Percentiles rank a stretch among this genome's conserved stretches.
Conservation (phyloP, 2,888 invertebrate species). For the Protula sp. region DNA sequence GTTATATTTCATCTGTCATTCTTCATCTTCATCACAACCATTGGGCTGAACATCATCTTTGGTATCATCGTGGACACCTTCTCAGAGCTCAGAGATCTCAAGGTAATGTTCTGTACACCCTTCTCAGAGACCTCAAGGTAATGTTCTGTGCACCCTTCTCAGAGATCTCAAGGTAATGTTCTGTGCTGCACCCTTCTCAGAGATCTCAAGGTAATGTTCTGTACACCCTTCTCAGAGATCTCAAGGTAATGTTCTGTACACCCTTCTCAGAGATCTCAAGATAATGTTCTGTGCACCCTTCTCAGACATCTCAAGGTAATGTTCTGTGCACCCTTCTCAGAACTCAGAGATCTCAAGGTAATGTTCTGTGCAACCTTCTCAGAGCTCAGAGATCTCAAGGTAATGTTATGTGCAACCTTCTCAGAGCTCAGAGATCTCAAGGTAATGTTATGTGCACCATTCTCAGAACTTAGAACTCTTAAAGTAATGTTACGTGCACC, state of each 20-base stretch:
- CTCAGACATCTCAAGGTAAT: no score
- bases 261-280: no score
- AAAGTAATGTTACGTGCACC: neutral
- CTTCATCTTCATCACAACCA: slow-evolving; percentile 55
- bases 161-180: slow-evolving; percentile 24
- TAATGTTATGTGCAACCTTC: slow-evolving; percentile 16
- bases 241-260: slow-evolving; percentile 41
- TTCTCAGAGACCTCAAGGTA: slow-evolving; percentile 35
- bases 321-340: no score
- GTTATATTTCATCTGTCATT: slow-evolving; percentile 49
- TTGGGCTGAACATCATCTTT: slow-evolving; percentile 55
- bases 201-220: slow-evolving; percentile 16
- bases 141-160: slow-evolving; percentile 32
- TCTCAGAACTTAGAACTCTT: slow-evolving; percentile 50
- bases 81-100: slow-evolving; percentile 53
- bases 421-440: slow-evolving; percentile 48
- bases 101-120: slow-evolving; percentile 35
- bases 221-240: slow-evolving; percentile 45
- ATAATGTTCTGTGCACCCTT: no score
- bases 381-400: slow-evolving; percentile 41
- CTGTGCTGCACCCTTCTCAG: slow-evolving; percentile 46
- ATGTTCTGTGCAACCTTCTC: slow-evolving; percentile 32
- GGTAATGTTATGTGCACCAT: neutral
- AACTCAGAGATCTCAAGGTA: slow-evolving; percentile 38
- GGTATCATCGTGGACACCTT: slow-evolving; percentile 56